Conservation (phyloP, 2,797 vertebrate species). For the Cuculus canorus region DNA sequence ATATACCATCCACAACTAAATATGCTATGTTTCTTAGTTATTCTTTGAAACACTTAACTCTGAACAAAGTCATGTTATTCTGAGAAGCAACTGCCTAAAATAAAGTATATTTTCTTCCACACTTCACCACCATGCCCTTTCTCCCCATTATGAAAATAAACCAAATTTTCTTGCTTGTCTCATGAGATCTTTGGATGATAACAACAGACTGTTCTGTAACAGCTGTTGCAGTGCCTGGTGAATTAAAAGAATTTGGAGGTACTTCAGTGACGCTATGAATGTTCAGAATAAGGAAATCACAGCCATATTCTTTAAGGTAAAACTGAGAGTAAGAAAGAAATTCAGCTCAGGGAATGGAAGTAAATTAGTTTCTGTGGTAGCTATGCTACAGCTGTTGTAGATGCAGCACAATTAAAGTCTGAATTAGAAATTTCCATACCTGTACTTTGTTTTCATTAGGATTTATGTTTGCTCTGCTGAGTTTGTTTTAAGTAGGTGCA, state of each 20-base stretch:
- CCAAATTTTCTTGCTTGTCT: neutral
- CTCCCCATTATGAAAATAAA: neutral
- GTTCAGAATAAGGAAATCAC: neutral
- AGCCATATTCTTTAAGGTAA: neutral
- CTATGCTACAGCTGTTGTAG: neutral
- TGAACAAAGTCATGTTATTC: neutral
- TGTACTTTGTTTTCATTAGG: conserved; percentile 4
- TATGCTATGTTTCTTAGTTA: neutral
- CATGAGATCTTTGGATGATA: neutral
- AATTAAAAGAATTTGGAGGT: neutral
- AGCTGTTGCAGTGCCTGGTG: neutral
- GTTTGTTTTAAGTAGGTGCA: neutral
- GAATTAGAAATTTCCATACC: neutral
- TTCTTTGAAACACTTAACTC: neutral
- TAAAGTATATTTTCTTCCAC: neutral
- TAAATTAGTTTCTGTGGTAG: neutral
- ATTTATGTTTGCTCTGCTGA: neutral
- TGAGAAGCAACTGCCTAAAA: neutral
- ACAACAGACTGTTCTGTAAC: neutral
- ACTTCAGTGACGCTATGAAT: neutral
- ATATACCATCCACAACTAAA: neutral
- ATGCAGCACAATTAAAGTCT: neutral
- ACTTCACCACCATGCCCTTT: neutral
- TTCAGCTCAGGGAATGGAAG: neutral
- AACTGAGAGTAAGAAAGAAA: neutral